Evolutionary conservation across 2,888 invertebrate species (phyloP).

Genomic region (Dolomedes plantarius): DNA sequence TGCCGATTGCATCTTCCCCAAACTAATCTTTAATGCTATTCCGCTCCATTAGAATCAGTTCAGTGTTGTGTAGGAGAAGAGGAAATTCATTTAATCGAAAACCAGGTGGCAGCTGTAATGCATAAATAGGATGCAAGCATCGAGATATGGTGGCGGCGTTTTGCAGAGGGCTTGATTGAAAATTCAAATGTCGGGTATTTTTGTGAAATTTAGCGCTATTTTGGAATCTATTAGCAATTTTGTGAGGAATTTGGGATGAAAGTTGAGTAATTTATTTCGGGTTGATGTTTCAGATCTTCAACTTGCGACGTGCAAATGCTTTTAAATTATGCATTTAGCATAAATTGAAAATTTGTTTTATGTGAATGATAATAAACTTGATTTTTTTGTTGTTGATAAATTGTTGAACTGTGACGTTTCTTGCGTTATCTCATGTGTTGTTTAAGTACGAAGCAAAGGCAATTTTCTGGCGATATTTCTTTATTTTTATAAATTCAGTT

Average conservation of each 20-base stretch:
- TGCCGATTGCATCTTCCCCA: slow-evolving; percentile 52
- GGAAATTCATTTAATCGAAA: slow-evolving; percentile 41
- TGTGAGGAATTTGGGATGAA: background rate
- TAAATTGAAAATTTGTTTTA: slow-evolving; percentile 9
- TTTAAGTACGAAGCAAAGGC: no score
- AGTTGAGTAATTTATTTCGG: slow-evolving; percentile 13
- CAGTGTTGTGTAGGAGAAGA: slow-evolving; percentile 30
- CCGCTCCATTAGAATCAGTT: slow-evolving; percentile 66
- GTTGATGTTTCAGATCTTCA: background rate
- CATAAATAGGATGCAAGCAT: slow-evolving; percentile 55
- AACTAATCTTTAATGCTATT: slow-evolving; percentile 70
- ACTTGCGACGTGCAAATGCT: slow-evolving; percentile 2
- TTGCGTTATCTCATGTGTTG: no score
- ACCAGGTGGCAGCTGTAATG: slow-evolving; percentile 45
- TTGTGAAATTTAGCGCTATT: slow-evolving; percentile 27
- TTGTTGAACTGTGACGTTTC: no score
- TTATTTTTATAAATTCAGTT: no score
- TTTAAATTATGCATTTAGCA: background rate
- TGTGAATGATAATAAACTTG: background rate
- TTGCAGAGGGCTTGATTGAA: slow-evolving; percentile 49
- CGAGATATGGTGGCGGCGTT: background rate
- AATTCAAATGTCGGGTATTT: slow-evolving; percentile 57
- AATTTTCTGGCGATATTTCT: no score
- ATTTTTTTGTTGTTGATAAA: background rate
- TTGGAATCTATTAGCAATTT: slow-evolving; percentile 8